A percentile compares a stretch with the other conserved stretches of the same genome.
Conservation (phyloP, 30 jellyfish, hydroid and myxozoan species). For the Aurelia aurita complex sp. Pacific region DNA sequence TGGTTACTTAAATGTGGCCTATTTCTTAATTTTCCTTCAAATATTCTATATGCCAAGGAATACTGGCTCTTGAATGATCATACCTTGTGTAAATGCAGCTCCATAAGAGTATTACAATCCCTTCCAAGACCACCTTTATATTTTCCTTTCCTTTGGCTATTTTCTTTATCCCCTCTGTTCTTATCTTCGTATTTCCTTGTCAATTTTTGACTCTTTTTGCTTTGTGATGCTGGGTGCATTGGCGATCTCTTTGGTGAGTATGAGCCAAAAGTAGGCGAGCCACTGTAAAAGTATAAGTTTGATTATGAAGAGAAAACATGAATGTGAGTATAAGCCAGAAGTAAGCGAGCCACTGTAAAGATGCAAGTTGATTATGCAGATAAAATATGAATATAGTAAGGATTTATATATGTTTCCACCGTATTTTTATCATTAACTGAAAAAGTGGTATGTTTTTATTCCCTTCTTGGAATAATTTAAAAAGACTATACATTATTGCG, state of each 20-base stretch:
- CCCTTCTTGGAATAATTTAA: too few relatives aligned
- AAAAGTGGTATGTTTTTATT: too few relatives aligned
- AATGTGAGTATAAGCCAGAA: conserved; percentile 5
- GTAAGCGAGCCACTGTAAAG: conserved; percentile 10
- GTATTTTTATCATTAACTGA: too few relatives aligned
- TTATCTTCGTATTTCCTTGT: conserved; percentile 22
- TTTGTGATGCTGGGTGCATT: neutral
- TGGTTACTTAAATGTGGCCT: too few relatives aligned
- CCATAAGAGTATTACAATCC: conserved; percentile 78
- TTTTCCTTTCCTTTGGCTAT: conserved; percentile 12
- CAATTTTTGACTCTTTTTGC: conserved; percentile 13
- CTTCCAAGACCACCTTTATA: conserved; percentile 69
- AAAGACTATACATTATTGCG: too few relatives aligned
- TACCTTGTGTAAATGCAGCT: conserved; percentile 90
- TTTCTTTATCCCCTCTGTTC: neutral
- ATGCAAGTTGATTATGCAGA: neutral
- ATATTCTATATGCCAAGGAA: too few relatives aligned
- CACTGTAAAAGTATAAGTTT: neutral
- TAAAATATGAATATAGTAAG: too few relatives aligned
- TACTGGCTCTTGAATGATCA: neutral
- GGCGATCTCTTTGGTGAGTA: conserved; percentile 33
- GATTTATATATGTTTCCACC: too few relatives aligned
- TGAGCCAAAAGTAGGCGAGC: conserved; percentile 13
- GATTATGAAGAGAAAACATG: neutral
- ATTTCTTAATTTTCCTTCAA: too few relatives aligned